Percentiles rank a stretch among this genome's conserved stretches.
phyloP scores from a whole-genome alignment of 2,797 vertebrate genomes.

The Sebastes baramenuke region DNA sequence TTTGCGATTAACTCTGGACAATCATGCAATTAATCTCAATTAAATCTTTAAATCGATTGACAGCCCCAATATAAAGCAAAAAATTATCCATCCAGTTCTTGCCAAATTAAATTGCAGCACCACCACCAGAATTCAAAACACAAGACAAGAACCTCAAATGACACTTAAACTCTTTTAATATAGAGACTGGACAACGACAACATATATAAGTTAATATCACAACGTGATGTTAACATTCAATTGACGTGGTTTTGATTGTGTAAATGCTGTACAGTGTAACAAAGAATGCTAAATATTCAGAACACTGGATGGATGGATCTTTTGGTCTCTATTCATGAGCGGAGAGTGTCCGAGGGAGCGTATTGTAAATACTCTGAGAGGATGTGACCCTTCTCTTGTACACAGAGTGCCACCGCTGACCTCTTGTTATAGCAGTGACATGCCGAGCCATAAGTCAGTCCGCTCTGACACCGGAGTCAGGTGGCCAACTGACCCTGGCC shows the following conservation, averaged over 20 bases:
- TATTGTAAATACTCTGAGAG: slow-evolving; percentile 69
- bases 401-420: slow-evolving; percentile 65
- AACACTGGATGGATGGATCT: background rate
- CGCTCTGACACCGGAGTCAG: slow-evolving; percentile 76
- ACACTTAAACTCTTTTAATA: background rate
- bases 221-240: background rate
- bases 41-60: too few species aligned
- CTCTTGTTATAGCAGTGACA: slow-evolving; percentile 78
- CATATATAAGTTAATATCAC: background rate
- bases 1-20: too few species aligned
- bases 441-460: slow-evolving; percentile 74
- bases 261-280: background rate
- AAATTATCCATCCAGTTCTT: background rate
- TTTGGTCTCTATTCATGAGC: slow-evolving; percentile 37
- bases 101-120: background rate
- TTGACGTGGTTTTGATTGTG: background rate
- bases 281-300: slow-evolving; percentile 29
- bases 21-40: too few species aligned
- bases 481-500: slow-evolving; percentile 77
- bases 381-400: slow-evolving; percentile 74
- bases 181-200: background rate
- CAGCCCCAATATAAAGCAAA: too few species aligned
- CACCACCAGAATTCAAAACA: background rate
- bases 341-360: slow-evolving; percentile 37
- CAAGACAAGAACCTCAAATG: background rate